These are phyloP conservation scores for Drosophila phalerata DNA, from an alignment of 2,888 invertebrate genomes.

Conservation along the genomic window DNA sequence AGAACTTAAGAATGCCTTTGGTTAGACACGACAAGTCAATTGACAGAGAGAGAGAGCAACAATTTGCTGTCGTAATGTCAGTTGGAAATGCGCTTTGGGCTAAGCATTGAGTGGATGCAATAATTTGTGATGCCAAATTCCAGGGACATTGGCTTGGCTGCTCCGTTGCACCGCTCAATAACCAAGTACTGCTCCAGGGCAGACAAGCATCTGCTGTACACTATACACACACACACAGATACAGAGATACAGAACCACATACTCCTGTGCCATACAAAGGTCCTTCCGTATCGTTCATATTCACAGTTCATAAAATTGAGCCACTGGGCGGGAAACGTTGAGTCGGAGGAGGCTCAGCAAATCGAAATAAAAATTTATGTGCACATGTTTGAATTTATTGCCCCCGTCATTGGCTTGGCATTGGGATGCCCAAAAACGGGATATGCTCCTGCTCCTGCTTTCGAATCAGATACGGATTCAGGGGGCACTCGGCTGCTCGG, in stretches of 20 bases:
- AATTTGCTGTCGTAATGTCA: slow-evolving; percentile 41
- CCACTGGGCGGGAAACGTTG: slow-evolving; percentile 6
- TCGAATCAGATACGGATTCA: slow-evolving; percentile 5
- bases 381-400: slow-evolving; percentile 82
- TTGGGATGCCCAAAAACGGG: slow-evolving; percentile 16
- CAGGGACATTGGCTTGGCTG: slow-evolving; percentile 36
- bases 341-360: slow-evolving; percentile 48
- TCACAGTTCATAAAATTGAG: slow-evolving; percentile 77
- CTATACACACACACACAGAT: slow-evolving; percentile 11
- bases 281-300: slow-evolving; percentile 59
- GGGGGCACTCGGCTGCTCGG: slow-evolving; percentile 13
- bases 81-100: slow-evolving; percentile 37
- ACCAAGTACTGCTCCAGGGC: slow-evolving; percentile 29
- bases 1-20: slow-evolving; percentile 18
- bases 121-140: slow-evolving; percentile 62
- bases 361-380: slow-evolving; percentile 82
- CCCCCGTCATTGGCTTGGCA: slow-evolving; percentile 35
- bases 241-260: slow-evolving; percentile 7
- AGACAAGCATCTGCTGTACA: slow-evolving; percentile 31
- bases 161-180: slow-evolving; percentile 9
- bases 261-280: slow-evolving; percentile 19
- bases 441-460: background rate
- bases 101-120: slow-evolving; percentile 64
- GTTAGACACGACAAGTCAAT: slow-evolving; percentile 62
- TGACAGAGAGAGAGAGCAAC: slow-evolving; percentile 45